Conservation (phyloP, 2,113 vertebrate species). For the Marmota flaviventris region DNA sequence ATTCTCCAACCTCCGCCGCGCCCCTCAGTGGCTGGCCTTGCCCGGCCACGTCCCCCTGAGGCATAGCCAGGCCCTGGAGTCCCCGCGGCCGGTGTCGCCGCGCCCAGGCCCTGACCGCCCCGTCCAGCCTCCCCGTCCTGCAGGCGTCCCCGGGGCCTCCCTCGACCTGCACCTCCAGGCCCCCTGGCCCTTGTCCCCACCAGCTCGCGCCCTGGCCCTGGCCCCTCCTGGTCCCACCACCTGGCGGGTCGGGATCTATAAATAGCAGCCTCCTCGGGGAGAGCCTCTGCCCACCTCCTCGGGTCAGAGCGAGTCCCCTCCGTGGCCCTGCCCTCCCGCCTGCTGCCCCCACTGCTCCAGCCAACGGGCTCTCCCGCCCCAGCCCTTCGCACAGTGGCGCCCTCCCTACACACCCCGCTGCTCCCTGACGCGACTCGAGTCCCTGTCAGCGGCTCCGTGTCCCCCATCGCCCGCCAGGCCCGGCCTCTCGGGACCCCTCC, state of each 20-base stretch:
- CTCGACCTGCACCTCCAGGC: too few species aligned
- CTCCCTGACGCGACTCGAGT: too few species aligned
- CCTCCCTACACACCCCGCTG: background rate
- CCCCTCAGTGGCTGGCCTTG: slow-evolving; percentile 32
- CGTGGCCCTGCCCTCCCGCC: background rate
- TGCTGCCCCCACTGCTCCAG: background rate
- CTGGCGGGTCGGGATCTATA: accelerated
- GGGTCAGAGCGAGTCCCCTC: background rate
- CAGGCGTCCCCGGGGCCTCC: too few species aligned
- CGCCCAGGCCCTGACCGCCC: too few species aligned
- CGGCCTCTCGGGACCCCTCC: too few species aligned
- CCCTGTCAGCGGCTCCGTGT: too few species aligned
- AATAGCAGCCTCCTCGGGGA: too few species aligned
- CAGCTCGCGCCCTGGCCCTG: too few species aligned
- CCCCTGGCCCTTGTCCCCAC: too few species aligned
- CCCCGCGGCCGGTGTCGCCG: background rate
- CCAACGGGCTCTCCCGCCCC: background rate
- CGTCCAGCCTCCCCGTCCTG: too few species aligned
- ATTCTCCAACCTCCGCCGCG: background rate
- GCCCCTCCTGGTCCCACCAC: background rate
- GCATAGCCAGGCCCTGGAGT: slow-evolving; percentile 73
- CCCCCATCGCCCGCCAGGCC: too few species aligned
- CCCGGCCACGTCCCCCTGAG: slow-evolving; percentile 28
- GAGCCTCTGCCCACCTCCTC: too few species aligned
- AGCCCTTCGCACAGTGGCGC: background rate